Evolutionary conservation across 2,797 vertebrate genomes (phyloP).

Genomic region (Lycodopsis pacificus): DNA sequence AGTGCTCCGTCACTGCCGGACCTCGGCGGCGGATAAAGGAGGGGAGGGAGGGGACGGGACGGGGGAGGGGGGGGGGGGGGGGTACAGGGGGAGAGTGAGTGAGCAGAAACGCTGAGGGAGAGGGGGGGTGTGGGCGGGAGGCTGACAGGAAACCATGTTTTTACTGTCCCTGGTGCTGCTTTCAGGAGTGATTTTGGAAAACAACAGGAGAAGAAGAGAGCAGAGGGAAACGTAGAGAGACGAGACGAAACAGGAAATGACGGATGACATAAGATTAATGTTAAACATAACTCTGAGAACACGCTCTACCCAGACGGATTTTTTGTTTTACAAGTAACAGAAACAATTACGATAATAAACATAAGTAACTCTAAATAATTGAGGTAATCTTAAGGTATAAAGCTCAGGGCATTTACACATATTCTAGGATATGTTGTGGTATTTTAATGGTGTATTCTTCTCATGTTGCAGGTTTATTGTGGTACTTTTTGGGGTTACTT

Average conservation of each 20-base stretch:
- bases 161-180: slow-evolving; percentile 28
- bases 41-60: not conserved
- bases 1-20: slow-evolving; percentile 62
- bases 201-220: slow-evolving; percentile 9
- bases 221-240: not conserved
- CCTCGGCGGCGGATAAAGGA: slow-evolving; percentile 54
- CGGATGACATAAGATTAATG: not conserved
- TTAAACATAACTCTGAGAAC: not conserved
- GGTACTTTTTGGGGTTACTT: not conserved
- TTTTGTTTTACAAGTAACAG: not conserved
- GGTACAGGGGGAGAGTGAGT: not conserved
- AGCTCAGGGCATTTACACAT: not conserved
- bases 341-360: not conserved
- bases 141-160: slow-evolving; percentile 54
- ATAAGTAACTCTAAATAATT: not conserved
- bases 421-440: not conserved
- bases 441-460: not conserved
- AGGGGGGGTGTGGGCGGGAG: not conserved
- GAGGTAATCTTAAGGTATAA: not conserved
- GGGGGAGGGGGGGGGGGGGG: too few species aligned
- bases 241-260: slow-evolving; percentile 3
- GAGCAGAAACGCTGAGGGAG: slow-evolving; percentile 17
- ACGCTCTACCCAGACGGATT: not conserved
- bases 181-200: slow-evolving; percentile 6
- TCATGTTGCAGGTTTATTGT: not conserved